Evolutionary conservation across 2,113 vertebrate species (phyloP), one percentile per base, ranked within the genome.

Genomic region (Stegastes partitus): DNA sequence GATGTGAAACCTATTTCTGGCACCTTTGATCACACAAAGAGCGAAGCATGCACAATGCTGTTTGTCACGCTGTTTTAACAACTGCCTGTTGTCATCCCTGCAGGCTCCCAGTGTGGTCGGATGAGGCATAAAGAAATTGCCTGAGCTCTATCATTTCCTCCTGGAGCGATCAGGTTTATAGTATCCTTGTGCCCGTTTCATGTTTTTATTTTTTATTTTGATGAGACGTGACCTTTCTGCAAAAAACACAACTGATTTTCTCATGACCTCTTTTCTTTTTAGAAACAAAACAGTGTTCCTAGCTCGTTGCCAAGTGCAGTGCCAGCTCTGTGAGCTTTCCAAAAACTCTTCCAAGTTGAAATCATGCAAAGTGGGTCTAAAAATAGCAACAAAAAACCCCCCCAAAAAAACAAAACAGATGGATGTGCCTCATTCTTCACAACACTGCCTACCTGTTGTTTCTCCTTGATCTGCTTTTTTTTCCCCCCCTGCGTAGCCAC

Each of bases 71-170:
- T 70, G 77, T 58, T 84, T 66, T 73, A 90, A 82, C 66, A 59
- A 37, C 39, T 66, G 68, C 77, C 16, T 84, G 65, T 53, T 79
- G 58, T 80, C 71, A 0, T 82, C 47, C 62, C 57, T n/a, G 25
- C 79, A 95, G 94, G 95, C 95, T 79, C 95, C 95, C 76, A 95
- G 95, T 74, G 91, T 96, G 68, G 93, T 95, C 5, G 95, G 95
- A 93, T 96, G 95, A 95, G 72, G 87, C 74, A 96, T 95, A 84
- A 95, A 96, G 92, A 95, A 95, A 74, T 90, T 94, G 93, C 95
- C 95, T 0, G 94, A 94, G 84, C 93, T 95, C 82, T 77, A 94
- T 76, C 88, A 89, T 44, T 96, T 96, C 74, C 92, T 96, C 28
- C 72, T 95, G 94, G 92, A 96, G 86, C 91, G 87, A 47, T 90